Evolutionary conservation across 37 sponge, comb jelly and placozoan species (phyloP).

Genomic region (Tethya wilhelma): DNA sequence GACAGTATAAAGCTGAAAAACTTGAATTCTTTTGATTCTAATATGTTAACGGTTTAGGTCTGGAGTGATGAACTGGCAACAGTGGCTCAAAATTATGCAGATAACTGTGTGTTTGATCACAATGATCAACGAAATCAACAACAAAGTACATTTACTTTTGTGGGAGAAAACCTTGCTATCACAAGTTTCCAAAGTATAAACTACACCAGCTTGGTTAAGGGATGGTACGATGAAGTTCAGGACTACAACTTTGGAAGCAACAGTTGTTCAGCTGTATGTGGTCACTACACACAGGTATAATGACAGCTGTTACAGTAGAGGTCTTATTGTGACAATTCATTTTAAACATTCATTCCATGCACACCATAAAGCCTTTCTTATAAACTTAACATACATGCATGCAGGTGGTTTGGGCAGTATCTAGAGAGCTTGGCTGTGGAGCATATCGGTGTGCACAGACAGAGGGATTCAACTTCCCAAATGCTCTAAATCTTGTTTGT

Average conservation of each 20-base stretch:
- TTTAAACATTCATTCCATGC: too few species aligned
- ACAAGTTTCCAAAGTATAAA: background rate
- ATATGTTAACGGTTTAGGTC: slow-evolving; percentile 6
- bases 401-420: slow-evolving; percentile 53
- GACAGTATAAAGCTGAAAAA: too few species aligned
- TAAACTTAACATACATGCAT: too few species aligned
- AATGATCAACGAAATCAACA: slow-evolving; percentile 7
- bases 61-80: slow-evolving; percentile 40
- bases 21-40: too few species aligned
- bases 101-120: slow-evolving; percentile 24
- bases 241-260: slow-evolving; percentile 13
- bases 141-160: slow-evolving; percentile 6
- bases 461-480: background rate
- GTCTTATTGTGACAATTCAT: too few species aligned
- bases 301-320: too few species aligned
- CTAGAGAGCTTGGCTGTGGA: slow-evolving; percentile 47
- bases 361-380: too few species aligned
- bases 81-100: slow-evolving; percentile 41
- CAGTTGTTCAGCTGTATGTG: slow-evolving; percentile 19
- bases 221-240: slow-evolving; percentile 34
- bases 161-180: slow-evolving; percentile 35
- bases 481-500: slow-evolving; percentile 46
- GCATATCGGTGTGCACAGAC: slow-evolving; percentile 10
- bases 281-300: slow-evolving; percentile 66
- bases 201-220: background rate